A percentile compares a stretch with the other conserved stretches of the same genome.
Conservation (phyloP, 1,140 invertebrate genomes). For the Littorina saxatilis region DNA sequence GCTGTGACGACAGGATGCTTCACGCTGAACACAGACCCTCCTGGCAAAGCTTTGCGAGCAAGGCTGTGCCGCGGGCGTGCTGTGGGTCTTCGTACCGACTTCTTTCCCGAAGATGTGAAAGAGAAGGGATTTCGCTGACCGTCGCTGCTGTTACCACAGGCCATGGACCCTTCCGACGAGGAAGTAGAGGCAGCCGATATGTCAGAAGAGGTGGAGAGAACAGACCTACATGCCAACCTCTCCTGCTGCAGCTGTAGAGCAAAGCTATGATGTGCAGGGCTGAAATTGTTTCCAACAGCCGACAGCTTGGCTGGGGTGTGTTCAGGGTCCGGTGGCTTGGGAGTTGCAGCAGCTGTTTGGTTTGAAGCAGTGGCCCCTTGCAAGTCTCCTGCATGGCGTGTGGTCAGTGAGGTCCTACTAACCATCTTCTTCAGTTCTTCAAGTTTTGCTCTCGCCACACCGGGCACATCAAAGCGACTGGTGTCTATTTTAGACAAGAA, state of each 20-base stretch:
- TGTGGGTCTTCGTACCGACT: background rate
- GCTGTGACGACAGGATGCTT: conserved; percentile 32
- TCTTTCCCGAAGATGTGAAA: background rate
- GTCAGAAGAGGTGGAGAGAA: background rate
- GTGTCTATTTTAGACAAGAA: background rate
- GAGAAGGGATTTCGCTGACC: conserved; percentile 27
- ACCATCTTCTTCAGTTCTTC: conserved; percentile 24
- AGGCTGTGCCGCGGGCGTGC: conserved; percentile 22
- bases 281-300: background rate
- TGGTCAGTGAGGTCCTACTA: background rate
- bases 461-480: conserved; percentile 7
- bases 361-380: no score
- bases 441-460: background rate
- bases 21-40: conserved; percentile 26
- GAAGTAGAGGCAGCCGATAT: background rate
- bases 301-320: background rate
- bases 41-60: background rate
- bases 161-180: background rate
- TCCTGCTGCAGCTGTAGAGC: conserved; percentile 12
- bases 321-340: background rate
- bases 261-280: background rate
- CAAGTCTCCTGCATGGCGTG: no score
- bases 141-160: conserved; percentile 22
- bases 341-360: background rate
- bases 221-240: background rate